Base-by-base conservation (phyloP, 2,797 vertebrate genomes). In the Mionectes olivaceus region DNA sequence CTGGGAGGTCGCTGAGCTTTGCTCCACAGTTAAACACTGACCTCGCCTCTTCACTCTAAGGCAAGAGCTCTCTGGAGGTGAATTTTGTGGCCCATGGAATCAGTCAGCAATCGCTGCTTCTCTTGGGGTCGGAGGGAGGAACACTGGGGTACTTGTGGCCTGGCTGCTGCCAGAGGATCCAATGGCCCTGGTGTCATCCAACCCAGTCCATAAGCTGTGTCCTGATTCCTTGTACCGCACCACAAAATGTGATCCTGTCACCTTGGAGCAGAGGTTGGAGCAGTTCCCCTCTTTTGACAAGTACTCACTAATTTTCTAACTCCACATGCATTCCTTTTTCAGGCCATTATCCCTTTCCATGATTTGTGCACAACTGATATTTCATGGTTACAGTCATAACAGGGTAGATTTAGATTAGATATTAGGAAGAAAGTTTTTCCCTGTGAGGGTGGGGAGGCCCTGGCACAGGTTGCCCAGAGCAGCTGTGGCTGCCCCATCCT, bases 21-120 rank as follows among this genome's bases (percentile, higher is more conserved):
- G 32, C 47, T 49, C 27, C 1, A 0, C 12, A 12, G 25, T 9
- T 12, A 24, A 61, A 47, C 0, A 1, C 19, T 41, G 53, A 41
- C 32, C 9, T 9, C 7, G 35, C 61, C 4, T 12, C 1, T 0
- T 35, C 14, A 2, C 41, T 19, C 24, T 17, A 50, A n/a, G 70
- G 67, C 89, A 12, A 83, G 49, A 70, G 14, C 6, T 41, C 39
- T 50, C 32, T 88, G 41, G 41, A 79, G 71, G 37, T 2, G 9
- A 8, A 8, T 13, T 30, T 52, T 56, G 23, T 55, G 76, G 9
- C 16, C 33, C 3, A 0, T 9, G 67, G 56, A 13, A 44, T 11
- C 10, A 39, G 30, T 21, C 2, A 28, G 35, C 3, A 14, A 21
- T 50, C 33, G 25, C 43, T 35, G 19, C 32, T 37, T 28, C 35